Base-by-base conservation (phyloP, 2,888 invertebrate species). In the Psylliodes chrysocephalus region DNA sequence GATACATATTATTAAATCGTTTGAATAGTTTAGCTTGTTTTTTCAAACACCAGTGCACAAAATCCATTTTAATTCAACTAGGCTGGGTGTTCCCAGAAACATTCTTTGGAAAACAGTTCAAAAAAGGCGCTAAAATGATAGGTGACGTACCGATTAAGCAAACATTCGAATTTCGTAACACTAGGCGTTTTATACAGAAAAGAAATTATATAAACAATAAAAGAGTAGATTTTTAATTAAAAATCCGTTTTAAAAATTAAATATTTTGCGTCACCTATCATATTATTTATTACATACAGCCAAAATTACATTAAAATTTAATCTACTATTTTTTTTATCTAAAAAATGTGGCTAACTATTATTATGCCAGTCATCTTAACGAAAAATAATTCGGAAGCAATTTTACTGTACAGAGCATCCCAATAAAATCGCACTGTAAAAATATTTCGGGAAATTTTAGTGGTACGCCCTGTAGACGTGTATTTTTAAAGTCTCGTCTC, bases 51-150 rank as follows among this genome's bases (percentile, higher is more conserved):
- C n/a, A n/a, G n/a, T n/a, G n/a, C 42, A 42, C 42, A 42, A 42
- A 42, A 42, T 42, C 42, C 18, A 42, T 42, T 42, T 42, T 42
- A 8, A 42, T 42, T 42, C 18, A 17, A 42, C 18, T 42, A 42
- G 18, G 18, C 42, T 42, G 18, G 15, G 42, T 42, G 18, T 35
- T 35, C 35, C 35, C 35, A 35, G 35, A 35, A 35, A 35, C 14
- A 35, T 14, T 35, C 35, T 35, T 35, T 35, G 35, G 14, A 35
- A 33, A 35, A 35, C 35, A 8, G 12, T 35, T 35, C 5, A 6
- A 35, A 6, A 35, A 35, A 35, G 12, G 35, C 12, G 12, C 10
- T 12, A 35, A 35, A 35, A 1, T 12, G 35, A 35, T 12, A 35
- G 6, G 35, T 35, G 14, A 35, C 35, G 3, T 35, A 2, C n/a